A percentile compares a stretch with the other conserved stretches of the same genome.
phyloP scores from a whole-genome alignment of 2,888 invertebrate genomes.

The Eristalinus aeneus region DNA sequence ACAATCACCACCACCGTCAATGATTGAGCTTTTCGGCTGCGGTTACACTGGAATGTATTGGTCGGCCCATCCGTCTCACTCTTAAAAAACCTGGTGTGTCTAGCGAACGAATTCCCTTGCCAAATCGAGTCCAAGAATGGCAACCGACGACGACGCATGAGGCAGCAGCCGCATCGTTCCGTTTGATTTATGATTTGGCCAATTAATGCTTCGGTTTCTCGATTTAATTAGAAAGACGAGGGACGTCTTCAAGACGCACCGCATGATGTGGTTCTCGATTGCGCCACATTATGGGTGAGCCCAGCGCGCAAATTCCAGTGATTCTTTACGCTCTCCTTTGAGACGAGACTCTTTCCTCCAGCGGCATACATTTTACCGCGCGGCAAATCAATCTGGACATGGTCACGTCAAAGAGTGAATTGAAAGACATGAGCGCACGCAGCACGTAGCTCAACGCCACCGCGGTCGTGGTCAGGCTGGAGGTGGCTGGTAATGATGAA shows the following conservation, averaged over 20 bases:
- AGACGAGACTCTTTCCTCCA: background rate
- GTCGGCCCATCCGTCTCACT: background rate
- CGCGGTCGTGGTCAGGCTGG: conserved; percentile 22
- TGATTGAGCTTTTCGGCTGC: conserved; percentile 13
- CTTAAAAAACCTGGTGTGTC: conserved; percentile 27
- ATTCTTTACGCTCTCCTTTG: conserved; percentile 43
- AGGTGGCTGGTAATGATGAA: conserved; percentile 34
- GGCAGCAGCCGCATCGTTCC: background rate
- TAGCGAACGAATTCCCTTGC: conserved; percentile 23
- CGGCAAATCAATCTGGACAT: conserved; percentile 62
- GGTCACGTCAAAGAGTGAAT: conserved; percentile 64
- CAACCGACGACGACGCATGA: conserved; percentile 1
- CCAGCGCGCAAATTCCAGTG: conserved; percentile 22
- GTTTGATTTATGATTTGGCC: conserved; percentile 63
- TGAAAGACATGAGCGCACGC: conserved; percentile 57
- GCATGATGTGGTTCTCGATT: conserved; percentile 17
- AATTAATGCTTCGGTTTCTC: conserved; percentile 49
- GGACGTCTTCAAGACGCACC: background rate
- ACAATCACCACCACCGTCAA: background rate
- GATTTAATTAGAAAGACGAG: conserved; percentile 37
- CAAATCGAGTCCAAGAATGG: conserved; percentile 27
- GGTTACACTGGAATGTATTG: conserved; percentile 7
- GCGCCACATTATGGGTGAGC: background rate
- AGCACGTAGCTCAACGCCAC: conserved; percentile 24
- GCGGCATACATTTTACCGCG: conserved; percentile 34